Percentiles rank a stretch among this genome's conserved stretches.
Conservation (phyloP, 2,888 invertebrate species). For the Oligia strigilis region DNA sequence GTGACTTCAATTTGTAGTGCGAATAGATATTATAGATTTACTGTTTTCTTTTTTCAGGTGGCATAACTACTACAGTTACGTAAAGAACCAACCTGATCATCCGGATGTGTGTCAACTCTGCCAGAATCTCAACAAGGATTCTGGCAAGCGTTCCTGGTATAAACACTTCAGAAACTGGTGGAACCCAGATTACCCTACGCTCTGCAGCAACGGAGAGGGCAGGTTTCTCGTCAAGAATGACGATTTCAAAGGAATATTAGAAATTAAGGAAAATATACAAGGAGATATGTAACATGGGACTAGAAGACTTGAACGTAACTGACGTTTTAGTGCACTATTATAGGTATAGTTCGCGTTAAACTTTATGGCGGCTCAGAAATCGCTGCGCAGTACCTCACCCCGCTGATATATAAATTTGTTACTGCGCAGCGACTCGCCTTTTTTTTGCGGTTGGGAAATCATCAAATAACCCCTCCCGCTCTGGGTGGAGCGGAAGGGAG, state of each 20-base stretch:
- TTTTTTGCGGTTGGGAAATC: too few species aligned
- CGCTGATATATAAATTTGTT: too few species aligned
- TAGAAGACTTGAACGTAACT: neutral
- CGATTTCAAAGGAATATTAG: neutral
- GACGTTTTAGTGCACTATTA: neutral
- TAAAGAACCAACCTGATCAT: slow-evolving; percentile 56
- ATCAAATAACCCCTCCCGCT: too few species aligned
- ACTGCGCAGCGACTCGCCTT: too few species aligned
- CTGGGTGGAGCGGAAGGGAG: too few species aligned
- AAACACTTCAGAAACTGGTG: slow-evolving; percentile 80
- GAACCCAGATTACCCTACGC: slow-evolving; percentile 70
- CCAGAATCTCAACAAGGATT: slow-evolving; percentile 71
- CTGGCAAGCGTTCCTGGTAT: slow-evolving; percentile 48
- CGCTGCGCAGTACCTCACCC: too few species aligned
- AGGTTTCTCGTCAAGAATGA: slow-evolving; percentile 4
- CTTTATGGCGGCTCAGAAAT: too few species aligned
- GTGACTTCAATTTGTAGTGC: too few species aligned
- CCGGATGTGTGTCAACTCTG: slow-evolving; percentile 79
- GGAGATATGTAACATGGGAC: neutral
- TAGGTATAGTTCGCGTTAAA: neutral
- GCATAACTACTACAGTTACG: slow-evolving; percentile 80
- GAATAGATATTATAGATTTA: too few species aligned
- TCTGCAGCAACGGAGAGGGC: slow-evolving; percentile 56
- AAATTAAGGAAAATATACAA: neutral
- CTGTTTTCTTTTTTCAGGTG: slow-evolving; percentile 66